These are phyloP conservation scores for Anguilla pacifica DNA, from an alignment of 2,797 vertebrate genomes.

Conservation along the genomic window DNA sequence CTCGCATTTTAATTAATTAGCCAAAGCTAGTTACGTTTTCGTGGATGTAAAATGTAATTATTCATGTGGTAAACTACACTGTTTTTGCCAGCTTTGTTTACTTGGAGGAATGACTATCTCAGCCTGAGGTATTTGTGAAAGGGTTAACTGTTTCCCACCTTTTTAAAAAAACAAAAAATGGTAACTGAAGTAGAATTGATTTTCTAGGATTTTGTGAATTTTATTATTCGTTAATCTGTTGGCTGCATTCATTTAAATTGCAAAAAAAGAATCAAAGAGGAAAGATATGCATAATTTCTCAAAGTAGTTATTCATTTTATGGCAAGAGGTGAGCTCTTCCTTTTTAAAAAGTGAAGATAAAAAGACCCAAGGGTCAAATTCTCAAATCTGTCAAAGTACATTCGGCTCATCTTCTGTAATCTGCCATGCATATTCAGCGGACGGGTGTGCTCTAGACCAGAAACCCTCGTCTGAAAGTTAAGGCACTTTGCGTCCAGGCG, in stretches of 20 bases:
- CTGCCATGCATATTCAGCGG: background rate
- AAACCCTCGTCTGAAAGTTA: background rate
- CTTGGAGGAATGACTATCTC: background rate
- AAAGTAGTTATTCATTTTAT: background rate
- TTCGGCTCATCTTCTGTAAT: conserved; percentile 1
- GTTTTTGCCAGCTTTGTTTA: background rate
- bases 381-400: conserved; percentile 19
- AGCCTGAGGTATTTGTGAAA: background rate
- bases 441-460: background rate
- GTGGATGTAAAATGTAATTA: background rate
- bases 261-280: background rate
- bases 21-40: background rate
- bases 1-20: background rate
- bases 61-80: background rate
- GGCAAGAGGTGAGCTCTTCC: background rate
- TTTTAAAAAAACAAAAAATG: background rate
- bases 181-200: conserved; percentile 15
- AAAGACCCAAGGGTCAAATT: conserved; percentile 12
- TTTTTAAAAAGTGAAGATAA: background rate
- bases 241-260: background rate
- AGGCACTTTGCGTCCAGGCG: conserved; percentile 9
- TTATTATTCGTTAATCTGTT: background rate
- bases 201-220: conserved; percentile 19
- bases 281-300: conserved; percentile 3
- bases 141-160: background rate